Evolutionary conservation across 2,797 vertebrate species (phyloP), one percentile per base, ranked within the genome.

Genomic region (Champsocephalus esox): DNA sequence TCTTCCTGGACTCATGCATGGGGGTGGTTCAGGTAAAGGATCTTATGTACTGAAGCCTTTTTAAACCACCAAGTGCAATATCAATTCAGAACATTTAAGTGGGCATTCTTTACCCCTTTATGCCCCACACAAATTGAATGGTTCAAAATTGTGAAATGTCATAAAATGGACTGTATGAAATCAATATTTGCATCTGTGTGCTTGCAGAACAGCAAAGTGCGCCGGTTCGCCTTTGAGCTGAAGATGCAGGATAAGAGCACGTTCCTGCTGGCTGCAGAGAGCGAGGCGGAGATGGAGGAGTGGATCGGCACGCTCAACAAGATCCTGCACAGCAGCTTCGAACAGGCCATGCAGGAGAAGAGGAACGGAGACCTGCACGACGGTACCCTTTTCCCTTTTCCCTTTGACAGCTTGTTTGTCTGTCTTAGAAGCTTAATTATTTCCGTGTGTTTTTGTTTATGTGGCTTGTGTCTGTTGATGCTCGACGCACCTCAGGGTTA

Each of bases 231-330:
- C 3, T 99, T 99, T 73, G 98, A 99, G 92, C 95, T 99, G 73
- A 99, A 99, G 95, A 99, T 99, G 98, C 98, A 99, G 88, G 98
- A 99, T 77, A 99, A 99, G 89, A 99, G 98, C 89, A 99, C 96
- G 21, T 99, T 97, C 87, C 95, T 99, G 78, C 88, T 99, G 91
- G 97, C 98, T 10, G 97, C 98, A 3, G 98, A 99, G 81, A 95
- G 96, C 4, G 98, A 99, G 64, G 85, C 83, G 0, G 98, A 99
- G 92, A 98, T 99, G 98, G 98, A 99, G 17, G 98, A 99, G 74
- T 99, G 98, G 98, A 96, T 98, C 84, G 81, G 91, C 71, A 96
- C 95, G 5, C 94, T 99, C 55, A 99, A 99, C 93, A 98, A 97
- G 94, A 99, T 99, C 73, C 97, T 99, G 16, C 98, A 99, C 90